phyloP scores from a whole-genome alignment of 2,888 invertebrate genomes.

The Mythimna pallens region DNA sequence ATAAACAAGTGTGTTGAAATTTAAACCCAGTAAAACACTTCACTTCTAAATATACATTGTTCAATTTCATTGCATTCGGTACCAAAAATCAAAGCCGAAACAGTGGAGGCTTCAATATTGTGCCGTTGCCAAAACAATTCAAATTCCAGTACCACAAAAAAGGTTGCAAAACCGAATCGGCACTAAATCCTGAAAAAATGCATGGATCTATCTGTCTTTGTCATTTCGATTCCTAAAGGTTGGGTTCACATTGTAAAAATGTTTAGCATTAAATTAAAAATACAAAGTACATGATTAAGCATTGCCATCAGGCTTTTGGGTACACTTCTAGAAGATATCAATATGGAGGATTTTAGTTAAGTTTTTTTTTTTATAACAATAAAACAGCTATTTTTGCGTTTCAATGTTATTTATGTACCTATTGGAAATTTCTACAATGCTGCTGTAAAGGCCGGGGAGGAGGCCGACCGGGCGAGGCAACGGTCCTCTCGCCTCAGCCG shows the following conservation, averaged over 20 bases:
- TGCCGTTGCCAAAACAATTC: slow-evolving; percentile 51
- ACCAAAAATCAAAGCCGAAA: slow-evolving; percentile 23
- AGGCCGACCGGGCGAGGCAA: no score
- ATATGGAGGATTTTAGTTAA: no score
- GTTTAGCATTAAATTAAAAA: not conserved
- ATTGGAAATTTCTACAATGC: not conserved
- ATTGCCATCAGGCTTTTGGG: no score
- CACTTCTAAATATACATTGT: not conserved
- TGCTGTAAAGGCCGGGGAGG: no score
- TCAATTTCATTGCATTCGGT: not conserved
- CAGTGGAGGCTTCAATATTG: slow-evolving; percentile 24
- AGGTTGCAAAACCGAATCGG: not conserved
- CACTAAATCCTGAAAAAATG: slow-evolving; percentile 24
- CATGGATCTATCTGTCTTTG: slow-evolving; percentile 2
- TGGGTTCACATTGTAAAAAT: not conserved
- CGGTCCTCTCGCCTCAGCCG: no score
- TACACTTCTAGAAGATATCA: no score
- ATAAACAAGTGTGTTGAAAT: not conserved
- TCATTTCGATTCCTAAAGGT: slow-evolving; percentile 1
- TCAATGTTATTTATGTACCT: no score
- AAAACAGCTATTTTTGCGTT: no score
- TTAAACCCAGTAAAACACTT: not conserved
- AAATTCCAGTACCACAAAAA: slow-evolving; percentile 38
- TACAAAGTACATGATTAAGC: no score
- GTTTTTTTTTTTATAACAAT: no score